Base-by-base conservation (phyloP, 2,888 invertebrate species). In the Drosophila vallismaia region DNA sequence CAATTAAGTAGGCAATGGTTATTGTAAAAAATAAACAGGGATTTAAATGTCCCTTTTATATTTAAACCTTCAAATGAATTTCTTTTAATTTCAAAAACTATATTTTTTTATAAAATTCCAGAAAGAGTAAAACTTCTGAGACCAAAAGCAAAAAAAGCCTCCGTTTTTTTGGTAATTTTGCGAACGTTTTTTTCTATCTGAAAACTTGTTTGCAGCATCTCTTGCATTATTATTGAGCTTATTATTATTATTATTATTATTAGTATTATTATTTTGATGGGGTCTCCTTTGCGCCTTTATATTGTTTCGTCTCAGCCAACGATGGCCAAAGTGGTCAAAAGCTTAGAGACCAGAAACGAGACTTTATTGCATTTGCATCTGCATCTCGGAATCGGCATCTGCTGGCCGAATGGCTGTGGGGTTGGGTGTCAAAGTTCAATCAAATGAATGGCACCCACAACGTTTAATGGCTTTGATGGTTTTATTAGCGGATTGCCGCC, bases 391-490 rank as follows among this genome's bases (percentile, higher is more conserved):
- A 4, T n/a, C 36, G 36, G 56, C 56, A 19, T 19, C 36, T 42
- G 62, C 50, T 59, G 53, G 52, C 45, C 36, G 62, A 29, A 36
- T 64, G 38, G 66, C 63, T 64, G 29, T 64, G 70, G 54, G 71
- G 71, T 62, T 62, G 50, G 64, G 68, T 71, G 78, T 88, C 84
- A 86, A 66, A 88, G 85, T 86, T 88, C 85, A 85, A 73, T 64
- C 88, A 86, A 85, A 85, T 85, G 85, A 85, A 85, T 85, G 80
- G 85, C 85, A 85, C 88, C 85, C 85, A 86, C 81, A 81, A 81
- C 75, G 71, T 79, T 88, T 81, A 85, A 85, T 88, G 86, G 76
- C 76, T 88, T 86, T 85, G 85, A 85, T 85, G 85, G 85, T 88
- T 85, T 88, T 86, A 85, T 85, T 85, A 84, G 81, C 50, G 68